Evolutionary conservation across 1,140 invertebrate species (phyloP).

Genomic region (Pseudobourletiella spinata): DNA sequence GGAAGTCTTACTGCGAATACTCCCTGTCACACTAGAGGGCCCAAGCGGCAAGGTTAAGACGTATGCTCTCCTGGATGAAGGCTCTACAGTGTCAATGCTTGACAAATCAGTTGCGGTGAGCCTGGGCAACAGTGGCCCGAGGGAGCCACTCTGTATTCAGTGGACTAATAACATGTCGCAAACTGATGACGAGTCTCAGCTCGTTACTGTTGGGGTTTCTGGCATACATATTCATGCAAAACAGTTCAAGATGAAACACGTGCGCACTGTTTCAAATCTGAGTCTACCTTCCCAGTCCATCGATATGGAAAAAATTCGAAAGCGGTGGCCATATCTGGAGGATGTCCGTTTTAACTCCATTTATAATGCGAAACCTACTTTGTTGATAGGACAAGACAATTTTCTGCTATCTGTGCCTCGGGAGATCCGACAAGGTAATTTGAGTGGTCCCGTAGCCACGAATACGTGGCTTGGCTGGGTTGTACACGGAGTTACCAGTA

Average conservation of each 20-base stretch:
- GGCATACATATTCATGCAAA: not conserved
- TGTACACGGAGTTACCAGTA: not conserved
- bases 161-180: not conserved
- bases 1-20: not conserved
- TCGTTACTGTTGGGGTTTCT: not conserved
- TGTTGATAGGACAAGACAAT: conserved; percentile 6
- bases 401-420: not conserved
- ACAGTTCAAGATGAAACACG: not conserved
- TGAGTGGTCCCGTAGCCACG: not conserved
- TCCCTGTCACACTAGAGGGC: conserved; percentile 5
- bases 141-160: not conserved
- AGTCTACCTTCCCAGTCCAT: conserved; percentile 10
- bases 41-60: not conserved
- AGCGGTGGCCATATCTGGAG: not conserved
- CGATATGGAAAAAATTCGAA: not conserved
- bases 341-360: not conserved
- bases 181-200: not conserved
- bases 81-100: not conserved
- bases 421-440: not conserved
- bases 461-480: not conserved
- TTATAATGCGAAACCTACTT: not conserved
- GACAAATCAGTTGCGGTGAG: not conserved
- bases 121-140: not conserved
- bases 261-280: conserved; percentile 2
- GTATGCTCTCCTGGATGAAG: conserved; percentile 6